Conservation (phyloP, 2,113 vertebrate species). For the Dicentrarchus labrax region DNA sequence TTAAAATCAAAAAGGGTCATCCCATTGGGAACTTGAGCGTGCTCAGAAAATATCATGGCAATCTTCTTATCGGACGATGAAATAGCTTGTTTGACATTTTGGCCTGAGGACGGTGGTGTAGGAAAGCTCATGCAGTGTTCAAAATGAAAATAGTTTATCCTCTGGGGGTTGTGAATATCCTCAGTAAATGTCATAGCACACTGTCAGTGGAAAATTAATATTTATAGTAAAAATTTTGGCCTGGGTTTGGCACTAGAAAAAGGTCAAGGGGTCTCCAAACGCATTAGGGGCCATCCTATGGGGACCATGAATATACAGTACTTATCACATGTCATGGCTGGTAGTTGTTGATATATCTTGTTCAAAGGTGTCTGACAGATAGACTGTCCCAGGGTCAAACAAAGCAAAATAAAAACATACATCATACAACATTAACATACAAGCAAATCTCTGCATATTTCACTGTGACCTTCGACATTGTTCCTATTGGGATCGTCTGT, state of each 20-base stretch:
- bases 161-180: constrained; percentile 1
- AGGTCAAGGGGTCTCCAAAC: background rate
- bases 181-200: background rate
- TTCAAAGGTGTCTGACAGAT: background rate
- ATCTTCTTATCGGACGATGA: background rate
- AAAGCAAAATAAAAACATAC: too few relatives aligned
- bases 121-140: background rate
- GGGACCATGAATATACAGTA: background rate
- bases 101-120: background rate
- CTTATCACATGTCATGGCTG: background rate
- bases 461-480: background rate
- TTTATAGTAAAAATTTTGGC: background rate
- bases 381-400: background rate
- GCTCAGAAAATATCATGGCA: background rate
- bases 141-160: background rate
- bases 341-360: background rate
- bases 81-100: background rate
- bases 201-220: background rate
- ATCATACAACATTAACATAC: background rate
- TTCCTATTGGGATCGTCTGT: background rate
- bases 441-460: background rate
- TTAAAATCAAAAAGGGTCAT: background rate
- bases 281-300: background rate
- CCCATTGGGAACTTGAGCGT: background rate
- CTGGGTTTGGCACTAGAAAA: background rate